These are phyloP conservation scores for Epizoanthus fatuus DNA, from an alignment of 92 coral and sea anemone genomes.

Conservation along the genomic window DNA sequence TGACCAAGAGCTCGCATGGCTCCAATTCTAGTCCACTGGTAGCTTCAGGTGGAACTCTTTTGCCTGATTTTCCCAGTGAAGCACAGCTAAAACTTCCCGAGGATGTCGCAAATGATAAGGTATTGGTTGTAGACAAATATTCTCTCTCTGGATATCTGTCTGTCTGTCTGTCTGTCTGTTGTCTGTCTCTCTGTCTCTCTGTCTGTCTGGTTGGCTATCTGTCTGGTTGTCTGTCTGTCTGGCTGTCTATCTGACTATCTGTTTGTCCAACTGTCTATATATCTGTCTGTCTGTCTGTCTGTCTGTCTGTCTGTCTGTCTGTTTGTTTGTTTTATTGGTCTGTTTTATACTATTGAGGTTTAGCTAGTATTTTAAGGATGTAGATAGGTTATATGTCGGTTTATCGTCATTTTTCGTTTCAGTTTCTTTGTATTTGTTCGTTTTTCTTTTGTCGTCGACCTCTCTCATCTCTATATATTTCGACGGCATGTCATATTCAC, in stretches of 20 bases:
- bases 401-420: too few species aligned
- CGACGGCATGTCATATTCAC: too few species aligned
- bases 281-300: neutral
- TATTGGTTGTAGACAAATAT: neutral
- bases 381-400: neutral
- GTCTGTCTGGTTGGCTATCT: neutral
- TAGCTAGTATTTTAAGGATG: neutral
- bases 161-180: neutral
- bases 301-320: neutral
- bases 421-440: too few species aligned
- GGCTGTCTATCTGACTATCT: neutral
- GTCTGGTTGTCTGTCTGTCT: neutral
- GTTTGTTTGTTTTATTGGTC: neutral
- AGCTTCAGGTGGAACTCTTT: conserved; percentile 94
- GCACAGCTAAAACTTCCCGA: conserved; percentile 82
- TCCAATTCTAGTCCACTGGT: conserved; percentile 77
- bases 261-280: neutral
- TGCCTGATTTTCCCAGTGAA: conserved; percentile 95
- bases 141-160: neutral
- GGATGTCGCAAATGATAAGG: conserved; percentile 93
- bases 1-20: conserved; percentile 79
- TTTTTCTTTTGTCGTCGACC: too few species aligned
- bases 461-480: too few species aligned
- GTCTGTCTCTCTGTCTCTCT: neutral
- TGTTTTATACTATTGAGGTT: neutral